Percentiles rank a stretch among this genome's conserved stretches.
Evolutionary conservation across 2,797 vertebrate species (phyloP).

Genomic region (Tokudaia tokunoshimensis): DNA sequence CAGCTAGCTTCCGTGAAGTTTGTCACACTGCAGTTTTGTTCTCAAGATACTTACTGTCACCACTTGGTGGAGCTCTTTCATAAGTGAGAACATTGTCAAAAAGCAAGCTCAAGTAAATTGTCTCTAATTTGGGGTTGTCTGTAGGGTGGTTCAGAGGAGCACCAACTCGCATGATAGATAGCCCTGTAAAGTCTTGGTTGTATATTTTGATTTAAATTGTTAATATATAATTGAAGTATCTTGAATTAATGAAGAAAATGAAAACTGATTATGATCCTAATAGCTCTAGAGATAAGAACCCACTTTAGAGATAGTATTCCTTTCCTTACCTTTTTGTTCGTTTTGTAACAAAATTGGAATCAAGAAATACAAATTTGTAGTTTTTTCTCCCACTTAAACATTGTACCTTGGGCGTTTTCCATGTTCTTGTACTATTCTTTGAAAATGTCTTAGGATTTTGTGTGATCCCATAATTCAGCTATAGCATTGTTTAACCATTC

Average conservation of each 20-base stretch:
- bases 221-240: constrained; percentile 29
- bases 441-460: constrained; percentile 36
- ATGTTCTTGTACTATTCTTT: constrained; percentile 38
- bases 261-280: constrained; percentile 47
- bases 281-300: constrained; percentile 8
- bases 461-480: background rate
- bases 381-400: background rate
- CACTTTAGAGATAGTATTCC: background rate
- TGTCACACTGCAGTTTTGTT: background rate
- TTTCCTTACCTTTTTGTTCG: background rate
- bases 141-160: constrained; percentile 39
- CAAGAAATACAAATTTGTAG: constrained; percentile 21
- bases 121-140: constrained; percentile 27
- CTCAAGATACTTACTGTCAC: constrained; percentile 62
- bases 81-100: constrained; percentile 57
- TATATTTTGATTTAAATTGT: constrained; percentile 52
- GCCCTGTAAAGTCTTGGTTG: constrained; percentile 8
- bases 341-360: constrained; percentile 44
- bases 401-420: constrained; percentile 1
- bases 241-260: constrained; percentile 64
- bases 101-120: background rate
- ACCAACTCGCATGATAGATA: background rate
- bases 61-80: constrained; percentile 81
- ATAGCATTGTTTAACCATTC: background rate
- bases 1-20: constrained; percentile 20